Percentiles rank a stretch among this genome's conserved stretches.
Evolutionary conservation across 2,888 invertebrate species (phyloP).

Genomic region (Sipha maydis): DNA sequence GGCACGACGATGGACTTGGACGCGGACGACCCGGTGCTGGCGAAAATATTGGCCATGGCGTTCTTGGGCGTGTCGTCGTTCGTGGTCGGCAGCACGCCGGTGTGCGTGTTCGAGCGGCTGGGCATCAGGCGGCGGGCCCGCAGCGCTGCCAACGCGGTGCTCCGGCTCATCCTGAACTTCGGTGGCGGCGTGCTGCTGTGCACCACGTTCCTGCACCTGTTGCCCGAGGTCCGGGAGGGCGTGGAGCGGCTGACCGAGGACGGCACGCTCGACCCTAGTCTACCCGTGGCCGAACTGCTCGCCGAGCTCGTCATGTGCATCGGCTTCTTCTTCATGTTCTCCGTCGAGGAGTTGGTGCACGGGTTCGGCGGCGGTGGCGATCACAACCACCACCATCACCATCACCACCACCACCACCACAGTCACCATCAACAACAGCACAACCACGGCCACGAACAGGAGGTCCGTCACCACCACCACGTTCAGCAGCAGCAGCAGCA

Average conservation of each 20-base stretch:
- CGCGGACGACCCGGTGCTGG: constrained; percentile 11
- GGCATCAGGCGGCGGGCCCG: constrained; percentile 28
- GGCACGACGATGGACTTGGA: background rate
- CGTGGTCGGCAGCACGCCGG: constrained; percentile 50
- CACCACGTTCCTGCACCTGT: constrained; percentile 75
- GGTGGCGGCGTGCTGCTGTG: constrained; percentile 76
- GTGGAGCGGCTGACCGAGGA: constrained; percentile 69
- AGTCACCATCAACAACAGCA: background rate
- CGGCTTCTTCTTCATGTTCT: constrained; percentile 74
- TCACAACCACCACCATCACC: constrained; percentile 33
- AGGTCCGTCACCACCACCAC: background rate
- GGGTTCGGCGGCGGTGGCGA: constrained; percentile 62
- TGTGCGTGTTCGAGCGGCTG: constrained; percentile 54
- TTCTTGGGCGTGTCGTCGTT: constrained; percentile 54
- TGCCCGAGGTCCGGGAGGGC: constrained; percentile 74
- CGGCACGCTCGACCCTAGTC: constrained; percentile 66
- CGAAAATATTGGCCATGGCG: constrained; percentile 52
- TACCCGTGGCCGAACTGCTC: constrained; percentile 9
- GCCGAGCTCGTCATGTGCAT: constrained; percentile 66
- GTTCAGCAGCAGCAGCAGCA: background rate
- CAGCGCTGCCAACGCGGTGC: constrained; percentile 36
- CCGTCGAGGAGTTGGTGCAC: constrained; percentile 74
- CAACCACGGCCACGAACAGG: background rate
- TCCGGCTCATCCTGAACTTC: constrained; percentile 72
- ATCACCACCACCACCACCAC: background rate